A percentile compares a stretch with the other conserved stretches of the same genome.
Evolutionary conservation across 1,140 invertebrate species (phyloP).

Genomic region (Patella vulgata): DNA sequence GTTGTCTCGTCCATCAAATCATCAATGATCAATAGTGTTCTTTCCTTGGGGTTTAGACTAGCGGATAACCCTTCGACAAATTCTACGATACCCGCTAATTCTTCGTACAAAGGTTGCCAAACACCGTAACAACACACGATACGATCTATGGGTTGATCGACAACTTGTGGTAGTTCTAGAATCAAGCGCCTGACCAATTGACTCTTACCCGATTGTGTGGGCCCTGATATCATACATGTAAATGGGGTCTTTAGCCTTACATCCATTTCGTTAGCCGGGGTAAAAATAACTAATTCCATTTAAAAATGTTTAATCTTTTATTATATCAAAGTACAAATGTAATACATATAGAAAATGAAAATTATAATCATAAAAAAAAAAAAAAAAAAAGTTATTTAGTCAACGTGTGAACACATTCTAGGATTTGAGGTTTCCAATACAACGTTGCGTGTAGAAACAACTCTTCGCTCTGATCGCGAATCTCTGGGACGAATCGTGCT

Average conservation of each 20-base stretch:
- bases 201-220: not conserved
- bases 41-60: not conserved
- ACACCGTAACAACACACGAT: slow-evolving; percentile 26
- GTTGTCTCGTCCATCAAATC: slow-evolving; percentile 27
- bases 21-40: slow-evolving; percentile 15
- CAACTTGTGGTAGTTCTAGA: not conserved
- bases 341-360: too few relatives aligned
- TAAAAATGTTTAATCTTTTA: too few relatives aligned
- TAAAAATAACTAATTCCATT: too few relatives aligned
- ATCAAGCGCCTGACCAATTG: too few relatives aligned
- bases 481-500: too few relatives aligned
- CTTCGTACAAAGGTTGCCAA: slow-evolving; percentile 14
- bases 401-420: too few relatives aligned
- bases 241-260: slow-evolving; percentile 5
- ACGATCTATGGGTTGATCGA: slow-evolving; percentile 7
- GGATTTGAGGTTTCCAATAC: too few relatives aligned
- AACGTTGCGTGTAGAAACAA: too few relatives aligned
- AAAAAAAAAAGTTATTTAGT: too few relatives aligned
- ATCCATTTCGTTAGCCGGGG: slow-evolving; percentile 11
- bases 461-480: too few relatives aligned
- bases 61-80: slow-evolving; percentile 8
- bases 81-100: not conserved
- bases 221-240: not conserved
- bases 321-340: too few relatives aligned
- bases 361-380: too few relatives aligned